Evolutionary conservation across 2,888 invertebrate genomes (phyloP), one percentile per base, ranked within the genome.

Genomic region (Lagria hirta): DNA sequence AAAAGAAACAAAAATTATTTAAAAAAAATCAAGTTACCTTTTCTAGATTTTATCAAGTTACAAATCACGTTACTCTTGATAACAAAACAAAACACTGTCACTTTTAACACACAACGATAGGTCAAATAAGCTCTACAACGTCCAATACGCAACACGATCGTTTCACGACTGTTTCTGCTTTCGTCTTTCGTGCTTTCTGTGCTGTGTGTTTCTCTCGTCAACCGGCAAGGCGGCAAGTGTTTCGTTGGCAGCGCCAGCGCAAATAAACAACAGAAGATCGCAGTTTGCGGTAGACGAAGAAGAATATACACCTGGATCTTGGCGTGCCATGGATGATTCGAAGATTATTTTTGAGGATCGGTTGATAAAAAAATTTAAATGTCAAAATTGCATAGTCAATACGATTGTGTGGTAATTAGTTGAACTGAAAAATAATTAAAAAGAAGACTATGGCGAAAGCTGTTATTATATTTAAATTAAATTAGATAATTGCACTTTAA

Each of bases 191-290:
- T 46, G 2, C 11, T 2, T 12, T 28, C 11, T 11, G 17, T 12
- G 5, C 17, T 11, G 10, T 12, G 8, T n/a, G n/a, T 14, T 29
- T 29, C 12, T n/a, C 29, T 24, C 33, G 4, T 36, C 49, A 47
- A 54, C 56, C 62, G 62, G 61, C 62, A 60, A 62, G 58, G 55
- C 62, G 62, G 61, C 62, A 60, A 62, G 58, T 63, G 61, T 60
- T 57, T 49, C 41, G 51, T 33, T 43, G 41, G 46, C 58, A 62
- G 62, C 65, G 64, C 64, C 64, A 59, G 55, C 58, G 51, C 58
- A 59, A 57, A 51, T 53, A 52, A 54, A 51, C 55, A 53, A 55
- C 56, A 40, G 32, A 27, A 30, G 34, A 29, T 42, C 35, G 27
- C 28, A 29, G 5, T 18, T 7, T 4, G 10, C 4, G 20, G 22